Evolutionary conservation across 1,140 invertebrate species (phyloP), one percentile per base, ranked within the genome.

Genomic region (Papilio polyxenes): DNA sequence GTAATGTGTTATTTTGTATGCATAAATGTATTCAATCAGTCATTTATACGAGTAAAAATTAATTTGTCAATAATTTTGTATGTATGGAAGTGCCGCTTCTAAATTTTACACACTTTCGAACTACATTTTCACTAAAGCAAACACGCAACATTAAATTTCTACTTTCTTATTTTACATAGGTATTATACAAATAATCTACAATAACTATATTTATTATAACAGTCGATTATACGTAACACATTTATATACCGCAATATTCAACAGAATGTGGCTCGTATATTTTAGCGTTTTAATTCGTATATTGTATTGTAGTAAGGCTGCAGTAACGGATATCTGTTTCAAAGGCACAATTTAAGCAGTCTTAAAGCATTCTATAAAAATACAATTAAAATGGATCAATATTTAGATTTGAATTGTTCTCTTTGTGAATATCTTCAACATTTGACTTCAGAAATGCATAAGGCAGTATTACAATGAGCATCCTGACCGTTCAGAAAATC

Each of bases 391-490:
- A 17, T 62, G 44, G 49, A n/a, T 44, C 37, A 72, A 56, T 15
- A 65, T 62, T 62, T 20, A 20, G 8, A 31, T 37, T 37, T 78
- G 37, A 78, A 78, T 20, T 3, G 15, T 23, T 56, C 31, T 78
- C 48, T 59, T 78, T 23, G 17, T 17, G n/a, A 59, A 78, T 56
- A 13, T 59, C 51, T 56, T 59, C 31, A 78, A 51, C 49, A 59
- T 31, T 62, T 37, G 31, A 59, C 65, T 51, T 51, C 6, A 80
- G 44, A 90, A 92, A 89, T 91, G 91, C 88, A 88, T 77, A 84
- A 85, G 88, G 89, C 90, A 94, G 89, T 92, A 87, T 91, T 91
- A 94, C 92, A 94, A 94, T 93, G 92, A 94, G 92, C 91, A 93
- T 92, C 91, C 91, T 92, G 92, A 92, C 90, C 80, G 82, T 78